Evolutionary conservation across 2,888 invertebrate genomes (phyloP).

Genomic region (Actias luna): DNA sequence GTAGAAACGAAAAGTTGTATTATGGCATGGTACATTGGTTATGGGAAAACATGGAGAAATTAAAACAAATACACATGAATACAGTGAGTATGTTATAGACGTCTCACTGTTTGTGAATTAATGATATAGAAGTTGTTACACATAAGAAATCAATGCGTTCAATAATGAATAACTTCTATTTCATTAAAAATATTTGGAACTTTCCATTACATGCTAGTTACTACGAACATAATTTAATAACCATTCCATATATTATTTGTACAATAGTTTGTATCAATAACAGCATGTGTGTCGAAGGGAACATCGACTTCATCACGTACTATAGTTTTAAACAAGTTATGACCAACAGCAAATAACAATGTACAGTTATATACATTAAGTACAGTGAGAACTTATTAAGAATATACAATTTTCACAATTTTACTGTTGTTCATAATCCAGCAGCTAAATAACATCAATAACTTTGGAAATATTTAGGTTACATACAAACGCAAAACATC

Average conservation of each 20-base stretch:
- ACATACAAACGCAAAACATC: constrained; percentile 2
- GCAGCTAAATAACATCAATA: not conserved
- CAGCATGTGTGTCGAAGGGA: not conserved
- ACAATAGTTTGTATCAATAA: not conserved
- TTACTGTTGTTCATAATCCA: not conserved
- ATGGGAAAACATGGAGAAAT: constrained; percentile 25
- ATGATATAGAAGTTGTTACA: not conserved
- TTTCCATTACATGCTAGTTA: not conserved
- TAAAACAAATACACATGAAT: constrained; percentile 11
- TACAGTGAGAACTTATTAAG: not conserved
- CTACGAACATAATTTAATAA: not conserved
- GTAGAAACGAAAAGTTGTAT: constrained; percentile 49
- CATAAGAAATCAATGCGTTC: not conserved
- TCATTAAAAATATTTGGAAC: not conserved
- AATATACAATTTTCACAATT: not conserved
- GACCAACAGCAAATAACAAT: not conserved
- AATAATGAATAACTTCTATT: not conserved
- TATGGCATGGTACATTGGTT: not conserved
- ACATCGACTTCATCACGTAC: not conserved
- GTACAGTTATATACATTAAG: not conserved
- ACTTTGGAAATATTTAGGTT: not conserved
- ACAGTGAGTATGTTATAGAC: constrained; percentile 8
- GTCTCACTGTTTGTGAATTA: not conserved
- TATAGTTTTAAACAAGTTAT: not conserved
- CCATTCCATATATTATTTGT: not conserved